Conservation (phyloP, 2,888 invertebrate species). For the Athalia rosae region DNA sequence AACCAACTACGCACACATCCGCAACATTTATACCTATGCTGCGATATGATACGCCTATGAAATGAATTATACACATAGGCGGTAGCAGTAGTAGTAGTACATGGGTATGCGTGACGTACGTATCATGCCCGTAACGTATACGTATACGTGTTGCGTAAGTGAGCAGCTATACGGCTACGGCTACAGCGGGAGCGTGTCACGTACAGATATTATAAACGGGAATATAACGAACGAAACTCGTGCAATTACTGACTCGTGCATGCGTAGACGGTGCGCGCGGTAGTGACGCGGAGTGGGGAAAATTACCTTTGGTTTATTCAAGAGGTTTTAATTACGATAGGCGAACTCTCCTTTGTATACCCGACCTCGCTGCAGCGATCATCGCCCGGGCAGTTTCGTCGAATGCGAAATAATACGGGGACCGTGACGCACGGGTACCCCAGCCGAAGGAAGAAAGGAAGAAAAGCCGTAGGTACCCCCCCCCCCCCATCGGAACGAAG, state of each 20-base stretch:
- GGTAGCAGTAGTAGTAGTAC: slow-evolving; percentile 38
- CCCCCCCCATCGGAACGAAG: too few species aligned
- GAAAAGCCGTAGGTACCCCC: too few species aligned
- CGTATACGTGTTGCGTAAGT: slow-evolving; percentile 14
- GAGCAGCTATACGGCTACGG: neutral
- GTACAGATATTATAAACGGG: slow-evolving; percentile 10
- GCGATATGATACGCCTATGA: neutral
- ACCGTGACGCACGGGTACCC: too few species aligned
- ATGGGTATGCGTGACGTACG: too few species aligned
- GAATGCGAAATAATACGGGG: too few species aligned
- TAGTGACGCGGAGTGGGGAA: slow-evolving; percentile 52
- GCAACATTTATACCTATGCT: neutral
- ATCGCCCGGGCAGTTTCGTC: neutral
- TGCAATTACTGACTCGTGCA: slow-evolving; percentile 49
- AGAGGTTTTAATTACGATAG: slow-evolving; percentile 67
- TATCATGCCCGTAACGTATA: too few species aligned
- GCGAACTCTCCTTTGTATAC: slow-evolving; percentile 42
- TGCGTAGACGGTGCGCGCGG: slow-evolving; percentile 53
- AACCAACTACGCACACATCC: slow-evolving; percentile 18
- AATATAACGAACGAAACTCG: neutral
- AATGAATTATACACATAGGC: neutral
- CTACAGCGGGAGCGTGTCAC: neutral
- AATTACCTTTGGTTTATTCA: slow-evolving; percentile 71
- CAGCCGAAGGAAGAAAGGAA: neutral
- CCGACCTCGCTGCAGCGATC: neutral